A percentile compares a stretch with the other conserved stretches of the same genome.
phyloP scores from a whole-genome alignment of 2,113 vertebrate species.

The Corythoichthys haematopterus region DNA sequence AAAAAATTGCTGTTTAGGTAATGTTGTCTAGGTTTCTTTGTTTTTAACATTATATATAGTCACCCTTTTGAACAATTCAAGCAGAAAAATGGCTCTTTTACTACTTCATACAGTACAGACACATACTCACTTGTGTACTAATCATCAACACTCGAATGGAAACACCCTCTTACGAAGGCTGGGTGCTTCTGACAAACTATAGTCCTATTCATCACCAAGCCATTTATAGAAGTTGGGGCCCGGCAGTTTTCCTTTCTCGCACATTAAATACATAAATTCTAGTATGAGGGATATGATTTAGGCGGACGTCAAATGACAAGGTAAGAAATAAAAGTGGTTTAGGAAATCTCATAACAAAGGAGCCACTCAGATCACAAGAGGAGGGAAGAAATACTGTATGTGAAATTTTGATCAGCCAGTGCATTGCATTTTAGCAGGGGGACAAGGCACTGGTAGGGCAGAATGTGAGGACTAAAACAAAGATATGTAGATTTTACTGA shows the following conservation, averaged over 20 bases:
- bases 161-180: not conserved
- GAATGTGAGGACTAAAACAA: not conserved
- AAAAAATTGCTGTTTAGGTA: not conserved
- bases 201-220: not conserved
- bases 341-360: conserved; percentile 3
- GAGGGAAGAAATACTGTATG: not conserved
- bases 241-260: not conserved
- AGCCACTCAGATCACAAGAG: not conserved
- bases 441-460: not conserved
- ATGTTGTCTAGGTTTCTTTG: not conserved
- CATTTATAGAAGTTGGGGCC: not conserved
- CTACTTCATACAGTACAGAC: conserved; percentile 4
- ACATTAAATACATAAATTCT: not conserved
- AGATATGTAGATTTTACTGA: not conserved
- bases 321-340: not conserved
- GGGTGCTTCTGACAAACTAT: not conserved
- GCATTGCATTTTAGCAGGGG: conserved; percentile 1
- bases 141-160: not conserved
- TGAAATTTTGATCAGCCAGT: not conserved
- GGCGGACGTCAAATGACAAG: not conserved
- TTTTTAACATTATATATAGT: not conserved
- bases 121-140: not conserved
- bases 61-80: not conserved
- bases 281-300: not conserved
- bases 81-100: not conserved